A percentile compares a stretch with the other conserved stretches of the same genome.
Evolutionary conservation across 2,797 vertebrate species (phyloP).

Genomic region (Emys orbicularis): DNA sequence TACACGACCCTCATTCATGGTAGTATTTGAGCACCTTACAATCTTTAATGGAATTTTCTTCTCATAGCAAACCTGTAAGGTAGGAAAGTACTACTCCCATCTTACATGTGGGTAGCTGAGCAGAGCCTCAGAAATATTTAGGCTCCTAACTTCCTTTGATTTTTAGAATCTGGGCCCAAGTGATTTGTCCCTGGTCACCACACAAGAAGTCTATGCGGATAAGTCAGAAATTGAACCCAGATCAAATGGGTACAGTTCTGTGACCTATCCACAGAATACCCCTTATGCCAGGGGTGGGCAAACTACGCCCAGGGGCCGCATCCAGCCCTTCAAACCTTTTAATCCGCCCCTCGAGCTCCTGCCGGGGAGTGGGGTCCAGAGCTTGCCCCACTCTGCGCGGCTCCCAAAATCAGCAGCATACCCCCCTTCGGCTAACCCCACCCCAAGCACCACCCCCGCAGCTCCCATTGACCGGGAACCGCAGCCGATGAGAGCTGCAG

Average conservation of each 20-base stretch:
- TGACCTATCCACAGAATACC: background rate
- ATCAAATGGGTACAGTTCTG: accelerated
- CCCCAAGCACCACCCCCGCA: too few relatives aligned
- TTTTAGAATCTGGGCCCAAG: background rate
- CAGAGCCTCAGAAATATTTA: background rate
- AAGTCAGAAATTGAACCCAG: background rate
- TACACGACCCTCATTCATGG: background rate
- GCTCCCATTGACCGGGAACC: too few relatives aligned
- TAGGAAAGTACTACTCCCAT: background rate
- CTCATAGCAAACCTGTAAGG: background rate
- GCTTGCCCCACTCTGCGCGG: too few relatives aligned
- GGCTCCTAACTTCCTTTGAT: background rate
- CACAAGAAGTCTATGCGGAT: background rate
- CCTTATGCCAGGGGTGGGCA: background rate
- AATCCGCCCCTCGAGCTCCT: too few relatives aligned
- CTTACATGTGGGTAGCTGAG: accelerated
- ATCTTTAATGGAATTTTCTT: background rate
- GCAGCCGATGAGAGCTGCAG: too few relatives aligned
- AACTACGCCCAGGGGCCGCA: too few relatives aligned
- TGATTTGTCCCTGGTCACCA: background rate
- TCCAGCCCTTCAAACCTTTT: too few relatives aligned
- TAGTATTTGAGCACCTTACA: background rate
- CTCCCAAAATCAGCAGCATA: too few relatives aligned
- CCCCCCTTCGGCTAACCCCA: too few relatives aligned
- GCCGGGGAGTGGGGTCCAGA: too few relatives aligned